phyloP scores from a whole-genome alignment of 2,888 invertebrate species.

The Dugesia japonica region DNA sequence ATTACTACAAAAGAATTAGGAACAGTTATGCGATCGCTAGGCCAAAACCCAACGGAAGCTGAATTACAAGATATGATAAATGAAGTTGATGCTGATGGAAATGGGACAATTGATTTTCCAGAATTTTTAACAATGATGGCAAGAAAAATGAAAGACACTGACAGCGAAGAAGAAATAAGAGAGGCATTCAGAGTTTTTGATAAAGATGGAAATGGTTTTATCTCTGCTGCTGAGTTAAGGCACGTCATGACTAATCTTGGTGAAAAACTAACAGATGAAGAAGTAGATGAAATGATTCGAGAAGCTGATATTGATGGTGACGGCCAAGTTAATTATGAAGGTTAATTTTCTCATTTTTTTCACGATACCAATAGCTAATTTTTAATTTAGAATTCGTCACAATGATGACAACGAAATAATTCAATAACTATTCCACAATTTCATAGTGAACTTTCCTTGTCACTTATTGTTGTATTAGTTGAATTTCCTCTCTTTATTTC shows the following conservation, averaged over 20 bases:
- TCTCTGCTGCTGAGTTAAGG: conserved; percentile 88
- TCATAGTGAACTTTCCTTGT: conserved; percentile 20
- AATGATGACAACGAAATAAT: conserved; percentile 33
- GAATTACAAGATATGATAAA: conserved; percentile 90
- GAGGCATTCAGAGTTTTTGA: conserved; percentile 95
- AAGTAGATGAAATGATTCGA: conserved; percentile 96
- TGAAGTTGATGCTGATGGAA: conserved; percentile 84
- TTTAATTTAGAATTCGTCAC: conserved; percentile 32
- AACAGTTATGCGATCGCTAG: conserved; percentile 89
- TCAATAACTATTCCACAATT: background rate
- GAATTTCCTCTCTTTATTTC: conserved; percentile 20
- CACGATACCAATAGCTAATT: background rate
- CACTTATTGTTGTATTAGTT: conserved; percentile 20
- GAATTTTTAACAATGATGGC: conserved; percentile 99
- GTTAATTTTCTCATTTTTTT: conserved; percentile 36
- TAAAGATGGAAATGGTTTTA: conserved; percentile 96
- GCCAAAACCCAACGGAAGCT: conserved; percentile 95
- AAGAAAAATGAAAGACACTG: conserved; percentile 88
- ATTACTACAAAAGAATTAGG: conserved; percentile 98
- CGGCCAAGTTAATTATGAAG: conserved; percentile 94
- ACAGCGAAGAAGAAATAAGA: conserved; percentile 92
- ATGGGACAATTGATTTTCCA: conserved; percentile 98
- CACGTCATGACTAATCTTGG: conserved; percentile 99
- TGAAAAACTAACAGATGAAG: conserved; percentile 94
- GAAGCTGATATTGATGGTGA: conserved; percentile 97